Evolutionary conservation across 2,888 invertebrate genomes (phyloP), one percentile per base, ranked within the genome.

Genomic region (Odontomyia ornata): DNA sequence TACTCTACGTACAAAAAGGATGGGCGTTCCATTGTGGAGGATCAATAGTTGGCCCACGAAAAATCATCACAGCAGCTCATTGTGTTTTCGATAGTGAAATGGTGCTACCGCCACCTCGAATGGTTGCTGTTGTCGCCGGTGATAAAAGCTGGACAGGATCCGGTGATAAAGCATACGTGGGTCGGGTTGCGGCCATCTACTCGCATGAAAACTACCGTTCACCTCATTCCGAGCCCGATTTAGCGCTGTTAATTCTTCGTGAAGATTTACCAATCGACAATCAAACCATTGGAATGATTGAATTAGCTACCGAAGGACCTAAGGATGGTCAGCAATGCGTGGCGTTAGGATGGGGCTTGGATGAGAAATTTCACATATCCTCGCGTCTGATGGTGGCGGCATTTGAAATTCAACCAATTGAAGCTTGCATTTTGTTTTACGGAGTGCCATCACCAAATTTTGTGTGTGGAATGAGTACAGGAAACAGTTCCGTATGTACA

Each of bases 281-380:
- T 18, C 15, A 11, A 23, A 11, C 46, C 1, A 56, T 78, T 23
- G 78, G 78, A 18, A 64, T 65, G n/a, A 27, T 76, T 13, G 18
- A 47, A 21, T 23, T 75, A 13, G 21, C 60, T 13, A 5, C 18
- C n/a, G 46, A 56, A 9, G n/a, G 15, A n/a, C 52, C 73, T 4
- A 56, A 27, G 9, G 60, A 60, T 18, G 71, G 76, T 15, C 23
- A 25, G 13, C 25, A 15, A 13, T 78, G 78, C 60, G 21, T 46
- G 57, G 75, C 73, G 0, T 75, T 75, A 30, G 78, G 78, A 64
- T 78, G 78, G 78, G 78, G 78, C 2, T n/a, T 75, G 13, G 46
- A 27, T 3, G 69, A 62, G 25, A 23, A 76, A 7, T 21, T 60
- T 25, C n/a, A 69, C 1, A 69, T 78, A 21, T 69, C 76, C 9